Percentiles rank a stretch among this genome's conserved stretches.
These are phyloP conservation scores for Moxostoma hubbsi DNA, from an alignment of 2,797 vertebrate species.

Conservation along the genomic window DNA sequence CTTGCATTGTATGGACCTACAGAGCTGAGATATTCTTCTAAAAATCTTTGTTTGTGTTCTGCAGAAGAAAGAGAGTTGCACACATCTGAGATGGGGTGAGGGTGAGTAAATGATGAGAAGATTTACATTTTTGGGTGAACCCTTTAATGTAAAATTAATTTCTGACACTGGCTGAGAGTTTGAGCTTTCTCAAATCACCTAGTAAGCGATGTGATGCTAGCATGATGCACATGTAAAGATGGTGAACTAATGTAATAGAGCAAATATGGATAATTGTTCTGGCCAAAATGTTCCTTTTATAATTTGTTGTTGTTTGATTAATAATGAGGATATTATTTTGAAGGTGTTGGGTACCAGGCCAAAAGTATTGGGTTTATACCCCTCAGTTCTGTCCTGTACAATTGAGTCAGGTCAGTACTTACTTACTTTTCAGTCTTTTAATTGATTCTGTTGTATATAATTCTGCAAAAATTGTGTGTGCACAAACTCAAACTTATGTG, in stretches of 20 bases:
- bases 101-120: too few relatives aligned
- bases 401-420: slow-evolving; percentile 81
- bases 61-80: too few relatives aligned
- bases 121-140: background rate
- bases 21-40: too few relatives aligned
- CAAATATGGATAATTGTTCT: background rate
- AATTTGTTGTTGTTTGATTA: background rate
- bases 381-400: slow-evolving; percentile 73
- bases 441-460: too few relatives aligned
- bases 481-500: too few relatives aligned
- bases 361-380: slow-evolving; percentile 61
- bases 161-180: background rate
- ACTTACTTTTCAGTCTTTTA: too few relatives aligned
- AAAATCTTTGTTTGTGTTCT: too few relatives aligned
- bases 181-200: background rate
- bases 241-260: background rate
- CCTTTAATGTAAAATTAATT: background rate
- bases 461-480: too few relatives aligned
- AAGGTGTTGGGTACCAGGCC: slow-evolving; percentile 69
- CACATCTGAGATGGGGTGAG: too few relatives aligned
- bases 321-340: slow-evolving; percentile 42
- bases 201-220: background rate
- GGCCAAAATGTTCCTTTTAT: background rate
- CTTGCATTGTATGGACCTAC: too few relatives aligned
- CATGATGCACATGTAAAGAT: background rate